phyloP scores from a whole-genome alignment of 2,113 vertebrate genomes.

The Anhinga anhinga region DNA sequence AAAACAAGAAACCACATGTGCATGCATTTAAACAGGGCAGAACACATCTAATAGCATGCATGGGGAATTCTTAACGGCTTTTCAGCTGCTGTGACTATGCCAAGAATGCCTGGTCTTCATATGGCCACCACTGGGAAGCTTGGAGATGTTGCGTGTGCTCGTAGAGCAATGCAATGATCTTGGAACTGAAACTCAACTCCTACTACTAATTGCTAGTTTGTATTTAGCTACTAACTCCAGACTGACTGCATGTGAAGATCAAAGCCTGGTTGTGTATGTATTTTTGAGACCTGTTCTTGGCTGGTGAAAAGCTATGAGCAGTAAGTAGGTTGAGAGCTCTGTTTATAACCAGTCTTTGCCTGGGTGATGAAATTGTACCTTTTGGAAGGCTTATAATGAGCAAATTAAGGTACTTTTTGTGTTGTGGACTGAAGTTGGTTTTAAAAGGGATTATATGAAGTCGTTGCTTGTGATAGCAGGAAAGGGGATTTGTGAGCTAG shows the following conservation, averaged over 20 bases:
- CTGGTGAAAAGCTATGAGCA: neutral
- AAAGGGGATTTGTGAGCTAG: neutral
- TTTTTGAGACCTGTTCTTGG: neutral
- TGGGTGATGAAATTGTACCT: neutral
- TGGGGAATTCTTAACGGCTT: neutral
- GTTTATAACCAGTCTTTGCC: neutral
- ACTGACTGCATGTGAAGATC: neutral
- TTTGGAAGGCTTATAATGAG: constrained; percentile 1
- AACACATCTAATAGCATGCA: neutral
- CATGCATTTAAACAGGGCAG: neutral
- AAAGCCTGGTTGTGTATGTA: neutral
- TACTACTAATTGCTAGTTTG: neutral
- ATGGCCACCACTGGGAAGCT: neutral
- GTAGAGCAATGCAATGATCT: neutral
- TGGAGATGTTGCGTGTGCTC: neutral
- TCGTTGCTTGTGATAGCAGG: neutral
- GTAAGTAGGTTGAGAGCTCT: neutral
- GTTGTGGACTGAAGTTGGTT: neutral
- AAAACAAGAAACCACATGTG: neutral
- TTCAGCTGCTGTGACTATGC: neutral
- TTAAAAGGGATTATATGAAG: constrained; percentile 12
- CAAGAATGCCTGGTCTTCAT: neutral
- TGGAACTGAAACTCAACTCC: neutral
- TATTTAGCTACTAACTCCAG: neutral
- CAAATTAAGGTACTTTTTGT: constrained; percentile 11